Conservation (phyloP, 64 coral and sea anemone species). For the Trachythela sp. region DNA sequence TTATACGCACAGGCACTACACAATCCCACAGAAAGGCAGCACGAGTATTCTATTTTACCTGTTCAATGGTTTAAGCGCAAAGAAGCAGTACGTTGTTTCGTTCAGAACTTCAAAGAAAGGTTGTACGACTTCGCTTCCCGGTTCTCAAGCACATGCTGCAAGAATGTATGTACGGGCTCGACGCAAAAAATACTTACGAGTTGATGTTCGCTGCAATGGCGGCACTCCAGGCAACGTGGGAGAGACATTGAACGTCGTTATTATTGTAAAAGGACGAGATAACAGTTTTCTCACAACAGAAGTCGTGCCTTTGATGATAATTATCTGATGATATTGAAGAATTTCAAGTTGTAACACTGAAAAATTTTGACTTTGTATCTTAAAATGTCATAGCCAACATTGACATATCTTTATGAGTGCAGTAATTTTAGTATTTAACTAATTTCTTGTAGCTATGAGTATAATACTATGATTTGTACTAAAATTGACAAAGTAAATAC, state of each 20-base stretch:
- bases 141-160: background rate
- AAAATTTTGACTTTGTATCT: background rate
- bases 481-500: no score
- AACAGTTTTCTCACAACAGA: background rate
- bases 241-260: background rate
- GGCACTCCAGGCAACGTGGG: background rate
- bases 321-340: no score
- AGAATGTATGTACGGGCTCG: background rate
- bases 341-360: background rate
- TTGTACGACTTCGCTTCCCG: background rate
- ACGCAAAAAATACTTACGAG: background rate
- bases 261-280: background rate
- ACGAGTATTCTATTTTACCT: background rate
- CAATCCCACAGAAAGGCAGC: conserved; percentile 4
- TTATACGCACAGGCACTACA: background rate
- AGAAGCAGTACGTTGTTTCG: background rate
- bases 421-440: no score
- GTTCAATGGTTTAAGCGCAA: background rate
- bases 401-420: no score
- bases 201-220: background rate
- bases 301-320: background rate
- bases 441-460: no score
- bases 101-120: background rate
- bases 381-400: no score
- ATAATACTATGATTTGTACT: no score